A percentile compares a stretch with the other conserved stretches of the same genome.
Evolutionary conservation across 2,113 vertebrate genomes (phyloP).

Genomic region (Sigmodon hispidus): DNA sequence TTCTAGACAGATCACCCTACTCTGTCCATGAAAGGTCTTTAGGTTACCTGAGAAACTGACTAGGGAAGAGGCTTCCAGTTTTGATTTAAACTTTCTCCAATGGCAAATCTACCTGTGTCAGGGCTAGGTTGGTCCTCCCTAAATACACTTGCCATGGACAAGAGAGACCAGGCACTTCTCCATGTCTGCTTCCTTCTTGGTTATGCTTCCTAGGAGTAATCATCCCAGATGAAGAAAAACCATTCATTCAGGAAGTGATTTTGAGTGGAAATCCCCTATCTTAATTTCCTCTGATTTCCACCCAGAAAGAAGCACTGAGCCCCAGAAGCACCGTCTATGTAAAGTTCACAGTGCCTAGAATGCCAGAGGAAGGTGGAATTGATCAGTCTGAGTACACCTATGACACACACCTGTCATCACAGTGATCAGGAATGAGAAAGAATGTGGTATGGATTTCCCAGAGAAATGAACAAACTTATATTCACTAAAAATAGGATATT

Average conservation of each 20-base stretch:
- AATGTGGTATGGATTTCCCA: not conserved
- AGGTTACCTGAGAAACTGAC: not conserved
- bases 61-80: not conserved
- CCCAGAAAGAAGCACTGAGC: not conserved
- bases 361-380: conserved; percentile 18
- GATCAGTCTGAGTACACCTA: not conserved
- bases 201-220: not conserved
- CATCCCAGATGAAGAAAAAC: not conserved
- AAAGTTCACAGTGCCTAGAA: not conserved
- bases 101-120: not conserved
- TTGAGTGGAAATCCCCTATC: not conserved
- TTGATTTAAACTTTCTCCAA: not conserved
- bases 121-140: not conserved
- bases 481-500: not conserved
- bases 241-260: not conserved
- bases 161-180: not conserved
- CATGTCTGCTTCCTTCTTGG: not conserved
- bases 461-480: not conserved
- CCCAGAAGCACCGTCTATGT: not conserved
- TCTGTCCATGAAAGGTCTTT: not conserved
- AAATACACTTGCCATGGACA: not conserved
- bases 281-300: not conserved
- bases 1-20: not conserved
- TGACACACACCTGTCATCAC: not conserved
- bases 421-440: not conserved